Base-by-base conservation (phyloP, 1,140 invertebrate species). In the Drosophila obscura region DNA sequence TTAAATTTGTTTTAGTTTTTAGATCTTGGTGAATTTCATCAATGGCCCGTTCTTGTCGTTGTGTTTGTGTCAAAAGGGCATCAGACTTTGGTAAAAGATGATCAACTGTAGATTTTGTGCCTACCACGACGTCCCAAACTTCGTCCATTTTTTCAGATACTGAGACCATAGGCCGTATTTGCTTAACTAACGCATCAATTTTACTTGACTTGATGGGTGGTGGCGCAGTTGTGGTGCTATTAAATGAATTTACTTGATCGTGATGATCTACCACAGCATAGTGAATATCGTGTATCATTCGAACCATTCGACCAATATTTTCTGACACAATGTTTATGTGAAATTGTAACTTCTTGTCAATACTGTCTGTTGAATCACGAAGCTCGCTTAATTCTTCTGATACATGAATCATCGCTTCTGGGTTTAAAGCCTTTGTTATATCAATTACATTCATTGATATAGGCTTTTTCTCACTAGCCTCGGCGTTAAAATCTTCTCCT, bases 91-190 rank as follows among this genome's bases (percentile, higher is more conserved):
- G 96, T 16, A 97, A 94, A 45, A 97, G 92, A 84, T 96, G 94
- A 89, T 97, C 96, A 5, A 97, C 96, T 0, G 96, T 96, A 74
- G 94, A 96, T 90, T 97, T 97, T 1, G 96, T 97, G 2, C 96
- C 96, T 5, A 97, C 96, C 16, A 97, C 95, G 13, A 97, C 96
- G 80, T 96, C 95, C 96, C 96, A 97, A 5, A 97, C 96, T 92
- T 97, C 95, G 75, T 97, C 96, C 96, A 97, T 97, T 92, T 97
- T 97, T 84, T 96, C 96, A 0, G 96, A 96, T 1, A 97, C 96
- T n/a, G 94, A 95, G 48, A 96, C 94, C 91, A 97, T 96, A 0
- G 96, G 96, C 65, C 95, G 94, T 87, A 96, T 96, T 92, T 96
- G 95, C 66, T 95, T 94, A 0, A 96, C 95, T 1, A 97, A 92